phyloP scores from a whole-genome alignment of 2,888 invertebrate genomes.

The Matsumyia berberina region DNA sequence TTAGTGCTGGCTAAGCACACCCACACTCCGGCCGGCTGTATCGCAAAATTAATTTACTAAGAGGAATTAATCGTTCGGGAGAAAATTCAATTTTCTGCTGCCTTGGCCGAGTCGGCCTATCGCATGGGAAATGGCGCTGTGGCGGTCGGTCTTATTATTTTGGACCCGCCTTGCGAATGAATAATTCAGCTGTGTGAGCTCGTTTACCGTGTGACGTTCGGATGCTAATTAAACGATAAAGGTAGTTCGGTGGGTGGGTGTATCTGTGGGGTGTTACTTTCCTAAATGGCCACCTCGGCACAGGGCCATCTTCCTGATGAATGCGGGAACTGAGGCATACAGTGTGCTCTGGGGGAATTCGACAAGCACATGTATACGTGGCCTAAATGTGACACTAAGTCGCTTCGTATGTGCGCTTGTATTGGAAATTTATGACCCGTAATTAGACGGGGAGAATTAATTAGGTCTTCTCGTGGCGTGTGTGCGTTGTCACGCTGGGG shows the following conservation, averaged over 20 bases:
- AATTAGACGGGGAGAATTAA: conserved; percentile 37
- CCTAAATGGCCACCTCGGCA: conserved; percentile 8
- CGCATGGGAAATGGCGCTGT: conserved; percentile 15
- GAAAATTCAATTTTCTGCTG: conserved; percentile 47
- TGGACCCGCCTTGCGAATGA: conserved; percentile 13
- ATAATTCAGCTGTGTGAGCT: conserved; percentile 19
- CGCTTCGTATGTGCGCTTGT: neutral
- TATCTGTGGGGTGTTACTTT: neutral
- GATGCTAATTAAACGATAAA: conserved; percentile 48
- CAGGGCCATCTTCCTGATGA: neutral
- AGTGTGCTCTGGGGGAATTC: neutral
- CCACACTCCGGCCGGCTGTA: neutral
- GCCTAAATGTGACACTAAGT: conserved; percentile 12
- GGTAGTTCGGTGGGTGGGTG: neutral
- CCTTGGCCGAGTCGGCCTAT: conserved; percentile 1
- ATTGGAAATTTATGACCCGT: conserved; percentile 10
- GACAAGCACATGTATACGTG: neutral
- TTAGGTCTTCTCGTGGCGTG: neutral
- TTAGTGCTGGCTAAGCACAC: conserved; percentile 3
- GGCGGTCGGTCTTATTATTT: conserved; percentile 11
- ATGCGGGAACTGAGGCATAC: conserved; percentile 3
- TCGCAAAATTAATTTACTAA: conserved; percentile 51
- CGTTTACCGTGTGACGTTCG: neutral
- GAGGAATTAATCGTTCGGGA: conserved; percentile 47
- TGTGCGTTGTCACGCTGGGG: conserved; percentile 29